phyloP scores from a whole-genome alignment of 2,797 vertebrate genomes.

The Macropus fuliginosus region DNA sequence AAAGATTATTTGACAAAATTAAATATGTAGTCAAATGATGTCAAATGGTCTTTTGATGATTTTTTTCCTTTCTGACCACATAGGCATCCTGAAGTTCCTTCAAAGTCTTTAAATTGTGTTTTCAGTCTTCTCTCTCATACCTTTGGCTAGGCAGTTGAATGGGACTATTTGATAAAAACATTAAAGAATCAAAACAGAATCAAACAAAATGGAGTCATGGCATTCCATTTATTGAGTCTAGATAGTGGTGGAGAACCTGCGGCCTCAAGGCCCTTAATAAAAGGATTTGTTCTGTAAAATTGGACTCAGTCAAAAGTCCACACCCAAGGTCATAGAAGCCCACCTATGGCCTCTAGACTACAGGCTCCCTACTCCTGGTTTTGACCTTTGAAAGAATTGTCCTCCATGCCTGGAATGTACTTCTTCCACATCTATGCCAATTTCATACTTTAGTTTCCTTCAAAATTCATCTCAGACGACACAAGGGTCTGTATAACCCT shows the following conservation, averaged over 20 bases:
- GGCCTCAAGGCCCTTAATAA: no score
- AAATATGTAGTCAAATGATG: neutral
- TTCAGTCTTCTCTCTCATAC: neutral
- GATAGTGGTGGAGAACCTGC: no score
- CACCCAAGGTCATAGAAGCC: no score
- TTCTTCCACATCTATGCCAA: neutral
- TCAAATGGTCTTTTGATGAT: neutral
- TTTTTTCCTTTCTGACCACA: neutral
- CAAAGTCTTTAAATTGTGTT: neutral
- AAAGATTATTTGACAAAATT: conserved; percentile 3
- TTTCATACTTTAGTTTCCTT: neutral
- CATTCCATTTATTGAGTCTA: neutral
- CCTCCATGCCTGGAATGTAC: neutral
- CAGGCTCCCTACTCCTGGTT: no score
- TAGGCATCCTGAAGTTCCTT: neutral
- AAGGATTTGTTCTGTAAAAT: no score
- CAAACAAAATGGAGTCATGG: no score
- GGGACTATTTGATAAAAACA: neutral
- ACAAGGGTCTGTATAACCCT: neutral
- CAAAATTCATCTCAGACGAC: neutral
- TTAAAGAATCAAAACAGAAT: no score
- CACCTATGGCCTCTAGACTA: no score
- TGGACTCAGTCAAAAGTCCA: no score
- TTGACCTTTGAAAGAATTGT: neutral
- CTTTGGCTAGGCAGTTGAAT: neutral